Percentiles rank a stretch among this genome's conserved stretches.
These are phyloP conservation scores for Macrostomum lignano DNA, from an alignment of 1,140 invertebrate species.

Conservation along the genomic window DNA sequence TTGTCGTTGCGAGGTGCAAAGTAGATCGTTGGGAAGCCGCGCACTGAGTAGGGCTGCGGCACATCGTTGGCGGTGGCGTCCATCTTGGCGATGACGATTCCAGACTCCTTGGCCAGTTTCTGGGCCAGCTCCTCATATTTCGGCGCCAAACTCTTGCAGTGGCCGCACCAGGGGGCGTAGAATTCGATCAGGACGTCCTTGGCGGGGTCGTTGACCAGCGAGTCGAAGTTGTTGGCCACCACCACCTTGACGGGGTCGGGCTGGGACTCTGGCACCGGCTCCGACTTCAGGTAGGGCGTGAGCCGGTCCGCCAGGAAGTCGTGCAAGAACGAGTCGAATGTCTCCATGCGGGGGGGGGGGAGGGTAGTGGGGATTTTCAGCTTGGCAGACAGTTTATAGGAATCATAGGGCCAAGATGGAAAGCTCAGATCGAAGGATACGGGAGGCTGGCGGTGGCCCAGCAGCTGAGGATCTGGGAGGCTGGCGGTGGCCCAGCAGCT, in stretches of 20 bases:
- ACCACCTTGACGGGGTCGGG: slow-evolving; percentile 61
- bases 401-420: too few species aligned
- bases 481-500: too few species aligned
- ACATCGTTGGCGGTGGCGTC: slow-evolving; percentile 97
- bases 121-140: slow-evolving; percentile 71
- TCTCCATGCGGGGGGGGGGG: slow-evolving; percentile 49
- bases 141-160: slow-evolving; percentile 72
- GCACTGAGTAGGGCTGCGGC: slow-evolving; percentile 58
- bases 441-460: too few species aligned
- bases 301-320: slow-evolving; percentile 51
- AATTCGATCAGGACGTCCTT: slow-evolving; percentile 85
- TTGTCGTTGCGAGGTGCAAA: slow-evolving; percentile 64
- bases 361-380: too few species aligned
- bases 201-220: slow-evolving; percentile 47
- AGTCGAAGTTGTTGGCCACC: slow-evolving; percentile 66
- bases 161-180: slow-evolving; percentile 80
- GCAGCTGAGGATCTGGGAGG: too few species aligned
- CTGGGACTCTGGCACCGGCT: slow-evolving; percentile 57
- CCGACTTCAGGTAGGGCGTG: slow-evolving; percentile 77
- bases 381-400: too few species aligned
- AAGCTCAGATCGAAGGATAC: too few species aligned
- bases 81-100: slow-evolving; percentile 70
- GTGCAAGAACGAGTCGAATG: slow-evolving; percentile 55
- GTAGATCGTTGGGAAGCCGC: slow-evolving; percentile 78
- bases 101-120: slow-evolving; percentile 54